Evolutionary conservation across 92 coral and sea anemone species (phyloP), one percentile per base, ranked within the genome.

Genomic region (Parazoanthus swiftii): DNA sequence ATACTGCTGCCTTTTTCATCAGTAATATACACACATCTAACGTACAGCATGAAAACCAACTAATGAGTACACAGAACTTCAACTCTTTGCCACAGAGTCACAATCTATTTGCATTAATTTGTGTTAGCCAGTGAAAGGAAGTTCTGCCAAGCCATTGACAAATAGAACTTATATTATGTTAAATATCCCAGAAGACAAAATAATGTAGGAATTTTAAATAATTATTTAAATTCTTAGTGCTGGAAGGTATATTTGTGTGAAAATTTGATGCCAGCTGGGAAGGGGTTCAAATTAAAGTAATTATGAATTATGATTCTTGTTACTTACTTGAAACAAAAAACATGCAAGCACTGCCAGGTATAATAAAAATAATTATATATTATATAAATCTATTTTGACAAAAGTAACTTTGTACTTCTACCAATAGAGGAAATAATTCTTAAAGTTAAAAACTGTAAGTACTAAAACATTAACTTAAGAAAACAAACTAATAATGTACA

Each of bases 121-220:
- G n/a, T 1, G 26, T 20, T 63, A 63, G 70, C 70, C 70, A 63
- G n/a, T 63, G 70, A 63, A 23, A 18, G 70, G 70, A 63, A 63
- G 70, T 21, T 63, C n/a, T 63, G 70, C 25, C 25, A 63, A 63
- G 70, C 70, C 70, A 63, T 63, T 63, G 70, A 63, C 70, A 63
- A 63, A 63, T 10, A 58, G 25, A 63, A 63, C 8, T 21, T 63
- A 63, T 63, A 20, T 26, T 73, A 70, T 73, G 42, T 21, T 33
- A 73, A 73, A 73, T 73, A 73, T 33, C 8, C 37, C 38, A 73
- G 77, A 73, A 73, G 77, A 73, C 77, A 73, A 73, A 73, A 33
- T 73, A 73, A 3, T 73, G 70, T 63, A 20, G n/a, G 26, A 18
- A 26, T 18, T 63, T 63, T 63, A 63, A 18, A 63, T 21, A 63